A percentile compares a stretch with the other conserved stretches of the same genome.
phyloP scores from a whole-genome alignment of 2,888 invertebrate genomes.

The Anoncus sp. region DNA sequence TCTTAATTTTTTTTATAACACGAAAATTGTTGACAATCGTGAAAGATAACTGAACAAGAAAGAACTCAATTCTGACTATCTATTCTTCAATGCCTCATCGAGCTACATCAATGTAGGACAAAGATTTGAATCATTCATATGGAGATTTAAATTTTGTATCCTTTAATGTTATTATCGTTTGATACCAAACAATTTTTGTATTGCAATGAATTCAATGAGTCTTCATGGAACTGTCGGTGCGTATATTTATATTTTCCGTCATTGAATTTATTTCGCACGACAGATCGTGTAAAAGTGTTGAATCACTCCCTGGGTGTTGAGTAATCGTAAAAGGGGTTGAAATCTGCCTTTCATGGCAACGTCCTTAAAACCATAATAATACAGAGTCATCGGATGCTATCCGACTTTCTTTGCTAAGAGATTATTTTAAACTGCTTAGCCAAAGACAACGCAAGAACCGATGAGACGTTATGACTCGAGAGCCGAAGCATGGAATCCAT shows the following conservation, averaged over 20 bases:
- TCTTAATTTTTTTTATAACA: not conserved
- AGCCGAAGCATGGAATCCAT: constrained; percentile 55
- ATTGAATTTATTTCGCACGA: constrained; percentile 5
- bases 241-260: constrained; percentile 4
- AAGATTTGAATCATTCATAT: not conserved
- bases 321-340: constrained; percentile 1
- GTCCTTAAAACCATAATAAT: constrained; percentile 30
- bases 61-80: not conserved
- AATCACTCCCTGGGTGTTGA: constrained; percentile 15
- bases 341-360: constrained; percentile 34
- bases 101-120: not conserved
- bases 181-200: not conserved
- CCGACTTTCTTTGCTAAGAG: constrained; percentile 24
- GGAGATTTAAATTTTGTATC: not conserved
- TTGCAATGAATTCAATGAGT: not conserved
- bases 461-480: constrained; percentile 32
- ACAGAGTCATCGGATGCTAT: constrained; percentile 33
- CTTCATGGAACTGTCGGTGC: not conserved
- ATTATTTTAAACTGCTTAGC: constrained; percentile 59
- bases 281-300: not conserved
- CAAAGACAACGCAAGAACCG: constrained; percentile 35
- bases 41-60: not conserved
- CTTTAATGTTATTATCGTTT: not conserved
- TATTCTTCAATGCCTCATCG: not conserved
- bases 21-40: not conserved